These are phyloP conservation scores for Lithobates pipiens DNA, from an alignment of 2,797 vertebrate species.

Conservation along the genomic window DNA sequence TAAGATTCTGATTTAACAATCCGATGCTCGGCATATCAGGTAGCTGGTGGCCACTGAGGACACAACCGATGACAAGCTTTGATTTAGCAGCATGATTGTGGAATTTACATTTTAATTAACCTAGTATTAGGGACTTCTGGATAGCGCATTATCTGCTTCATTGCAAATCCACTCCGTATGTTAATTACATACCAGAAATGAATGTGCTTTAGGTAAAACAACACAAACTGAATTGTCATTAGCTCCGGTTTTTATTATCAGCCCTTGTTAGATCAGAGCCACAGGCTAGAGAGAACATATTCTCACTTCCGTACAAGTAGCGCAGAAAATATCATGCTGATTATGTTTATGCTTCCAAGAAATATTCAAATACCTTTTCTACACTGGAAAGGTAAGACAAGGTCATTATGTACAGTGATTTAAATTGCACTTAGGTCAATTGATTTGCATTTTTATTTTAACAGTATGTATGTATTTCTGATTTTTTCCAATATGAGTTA, in stretches of 20 bases:
- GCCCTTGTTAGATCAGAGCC: slow-evolving; percentile 40
- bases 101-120: slow-evolving; percentile 56
- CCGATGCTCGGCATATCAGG: background rate
- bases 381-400: background rate
- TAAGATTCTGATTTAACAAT: no score
- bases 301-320: background rate
- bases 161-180: slow-evolving; percentile 44
- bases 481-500: no score
- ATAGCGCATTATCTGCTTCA: slow-evolving; percentile 41
- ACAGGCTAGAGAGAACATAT: background rate
- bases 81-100: slow-evolving; percentile 45
- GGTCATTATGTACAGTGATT: slow-evolving; percentile 1
- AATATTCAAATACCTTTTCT: background rate
- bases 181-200: slow-evolving; percentile 46
- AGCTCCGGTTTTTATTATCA: slow-evolving; percentile 27
- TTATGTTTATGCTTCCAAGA: background rate
- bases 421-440: background rate
- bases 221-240: slow-evolving; percentile 47
- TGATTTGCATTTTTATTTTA: background rate
- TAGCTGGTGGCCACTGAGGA: slow-evolving; percentile 10
- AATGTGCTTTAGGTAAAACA: slow-evolving; percentile 48
- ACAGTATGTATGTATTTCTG: no score
- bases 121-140: slow-evolving; percentile 42
- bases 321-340: background rate
- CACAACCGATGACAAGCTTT: slow-evolving; percentile 32